Evolutionary conservation across 2,797 vertebrate genomes (phyloP), one percentile per base, ranked within the genome.

Genomic region (Artibeus jamaicensis): DNA sequence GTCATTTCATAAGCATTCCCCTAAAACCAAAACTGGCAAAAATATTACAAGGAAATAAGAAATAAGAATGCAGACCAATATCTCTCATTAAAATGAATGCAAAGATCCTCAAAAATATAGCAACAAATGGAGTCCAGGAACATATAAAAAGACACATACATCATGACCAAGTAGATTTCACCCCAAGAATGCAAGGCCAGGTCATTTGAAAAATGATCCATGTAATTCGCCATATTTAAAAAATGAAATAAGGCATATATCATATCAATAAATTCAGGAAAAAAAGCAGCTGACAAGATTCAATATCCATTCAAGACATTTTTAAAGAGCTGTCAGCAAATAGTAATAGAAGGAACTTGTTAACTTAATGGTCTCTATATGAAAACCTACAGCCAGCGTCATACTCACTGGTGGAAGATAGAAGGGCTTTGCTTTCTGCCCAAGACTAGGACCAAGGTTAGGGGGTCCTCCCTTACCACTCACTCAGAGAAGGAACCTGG

Each of bases 41-140:
- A 14, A 85, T n/a, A 86, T 19, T 74, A 34, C 10, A 44, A 73
- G n/a, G 62, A 91, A 32, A 48, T 12, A 86, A 83, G 65, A 59
- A 32, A 46, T 9, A 86, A 83, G 65, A 59, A 26, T 77, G 12
- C 11, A 92, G 16, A 71, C 11, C 24, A 71, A 2, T 46, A 46
- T 48, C 34, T 86, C 84, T 74, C 57, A 57, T 67, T 82, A 91
- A 32, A 34, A 59, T 4, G 76, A 9, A 85, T 32, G 44, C 16
- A 87, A 93, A 87, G 77, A 62, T 57, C 55, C 55, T 78, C 70
- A 62, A 83, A 46, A 92, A 93, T 74, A 82, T n/a, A 70, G 44
- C 26, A 91, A n/a, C 39, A 83, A 79, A 44, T n/a, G 82, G 6
- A 83, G 21, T 84, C 21, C 11, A 85, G 44, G 81, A 74, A 95